A percentile compares a stretch with the other conserved stretches of the same genome.
phyloP scores from a whole-genome alignment of 2,113 vertebrate species.

The Coptodon rendalli region DNA sequence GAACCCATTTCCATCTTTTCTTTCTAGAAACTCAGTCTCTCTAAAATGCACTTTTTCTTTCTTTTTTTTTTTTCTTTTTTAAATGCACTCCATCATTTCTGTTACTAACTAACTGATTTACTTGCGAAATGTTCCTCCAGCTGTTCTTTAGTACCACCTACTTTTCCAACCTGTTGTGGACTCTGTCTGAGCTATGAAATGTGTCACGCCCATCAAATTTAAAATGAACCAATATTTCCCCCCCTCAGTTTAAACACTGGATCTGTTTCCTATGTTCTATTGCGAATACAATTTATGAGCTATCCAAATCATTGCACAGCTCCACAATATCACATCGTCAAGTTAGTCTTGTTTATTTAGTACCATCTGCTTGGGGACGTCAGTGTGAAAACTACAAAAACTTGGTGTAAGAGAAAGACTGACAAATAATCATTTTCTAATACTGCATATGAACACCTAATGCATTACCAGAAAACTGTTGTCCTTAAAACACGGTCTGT shows the following conservation, averaged over 20 bases:
- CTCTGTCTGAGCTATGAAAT: not conserved
- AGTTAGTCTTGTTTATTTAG: not conserved
- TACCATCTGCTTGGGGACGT: not conserved
- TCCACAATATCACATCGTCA: not conserved
- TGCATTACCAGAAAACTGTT: not conserved
- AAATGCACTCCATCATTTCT: not conserved
- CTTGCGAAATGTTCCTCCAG: not conserved
- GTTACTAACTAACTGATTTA: not conserved
- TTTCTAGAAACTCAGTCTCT: not conserved
- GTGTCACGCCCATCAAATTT: not conserved
- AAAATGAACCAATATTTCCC: not conserved
- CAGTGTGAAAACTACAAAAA: not conserved
- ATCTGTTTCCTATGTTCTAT: not conserved
- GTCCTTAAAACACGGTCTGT: not conserved
- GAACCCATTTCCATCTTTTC: not conserved
- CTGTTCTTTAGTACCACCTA: not conserved
- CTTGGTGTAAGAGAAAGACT: not conserved
- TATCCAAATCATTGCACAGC: not conserved
- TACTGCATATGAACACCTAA: not conserved
- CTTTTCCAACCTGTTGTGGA: not conserved
- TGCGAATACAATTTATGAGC: not conserved
- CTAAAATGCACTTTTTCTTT: not conserved
- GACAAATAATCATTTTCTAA: not conserved
- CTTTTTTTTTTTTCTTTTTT: rapidly evolving
- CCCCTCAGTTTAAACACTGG: not conserved